A percentile compares a stretch with the other conserved stretches of the same genome.
Evolutionary conservation across 2,888 invertebrate genomes (phyloP).

Genomic region (Hydriomena furcata): DNA sequence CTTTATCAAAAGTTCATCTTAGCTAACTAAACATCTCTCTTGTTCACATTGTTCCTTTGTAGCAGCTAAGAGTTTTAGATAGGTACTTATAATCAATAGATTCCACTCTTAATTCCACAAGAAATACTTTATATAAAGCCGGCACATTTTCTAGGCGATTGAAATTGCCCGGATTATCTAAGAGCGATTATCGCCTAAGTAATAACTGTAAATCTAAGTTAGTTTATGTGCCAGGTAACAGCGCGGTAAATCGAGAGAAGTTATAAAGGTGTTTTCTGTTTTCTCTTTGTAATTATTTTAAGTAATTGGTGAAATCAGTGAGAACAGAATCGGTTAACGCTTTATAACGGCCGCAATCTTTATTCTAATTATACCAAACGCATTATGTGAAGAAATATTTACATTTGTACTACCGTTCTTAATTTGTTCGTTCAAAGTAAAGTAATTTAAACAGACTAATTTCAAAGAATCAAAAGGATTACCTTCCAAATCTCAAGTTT

Average conservation of each 20-base stretch:
- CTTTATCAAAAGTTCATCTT: too few species aligned
- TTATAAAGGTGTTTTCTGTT: constrained; percentile 12
- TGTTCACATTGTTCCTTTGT: not conserved
- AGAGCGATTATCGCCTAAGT: constrained; percentile 14
- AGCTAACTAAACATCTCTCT: too few species aligned
- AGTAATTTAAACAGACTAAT: too few species aligned
- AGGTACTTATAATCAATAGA: constrained; percentile 2
- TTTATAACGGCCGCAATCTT: too few species aligned
- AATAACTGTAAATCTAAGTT: constrained; percentile 22
- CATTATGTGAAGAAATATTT: too few species aligned
- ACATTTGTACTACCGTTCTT: too few species aligned
- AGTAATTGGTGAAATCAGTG: not conserved
- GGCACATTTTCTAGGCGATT: constrained; percentile 22
- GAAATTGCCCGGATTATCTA: constrained; percentile 20
- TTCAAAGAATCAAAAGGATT: too few species aligned
- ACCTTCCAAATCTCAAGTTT: too few species aligned
- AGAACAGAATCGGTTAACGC: too few species aligned
- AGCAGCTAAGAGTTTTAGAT: not conserved
- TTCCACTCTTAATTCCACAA: constrained; percentile 19
- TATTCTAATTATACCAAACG: too few species aligned
- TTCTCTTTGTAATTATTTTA: constrained; percentile 14
- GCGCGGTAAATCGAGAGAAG: constrained; percentile 11
- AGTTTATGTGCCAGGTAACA: constrained; percentile 17
- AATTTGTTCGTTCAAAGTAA: too few species aligned
- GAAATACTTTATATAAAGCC: constrained; percentile 13